Conservation (phyloP, 2,113 vertebrate species). For the Aix galericulata region DNA sequence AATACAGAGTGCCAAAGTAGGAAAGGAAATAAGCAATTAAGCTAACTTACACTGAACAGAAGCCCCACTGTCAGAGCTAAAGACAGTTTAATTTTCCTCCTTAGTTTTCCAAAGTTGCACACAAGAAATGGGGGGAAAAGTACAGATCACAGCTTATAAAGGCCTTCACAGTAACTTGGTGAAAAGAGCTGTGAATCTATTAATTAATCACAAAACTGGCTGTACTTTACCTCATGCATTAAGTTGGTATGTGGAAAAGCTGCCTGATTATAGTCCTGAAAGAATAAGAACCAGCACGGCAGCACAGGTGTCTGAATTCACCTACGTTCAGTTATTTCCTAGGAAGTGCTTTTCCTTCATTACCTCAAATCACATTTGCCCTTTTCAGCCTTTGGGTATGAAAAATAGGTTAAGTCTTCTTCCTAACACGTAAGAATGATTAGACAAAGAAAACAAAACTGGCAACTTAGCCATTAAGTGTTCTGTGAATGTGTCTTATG, state of each 20-base stretch:
- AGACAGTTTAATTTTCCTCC: not conserved
- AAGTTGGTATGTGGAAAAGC: not conserved
- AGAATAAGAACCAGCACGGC: not conserved
- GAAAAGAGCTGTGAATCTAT: constrained; percentile 8
- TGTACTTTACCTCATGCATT: not conserved
- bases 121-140: not conserved
- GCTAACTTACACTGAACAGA: constrained; percentile 64
- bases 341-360: not conserved
- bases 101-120: constrained; percentile 12
- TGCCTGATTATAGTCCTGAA: not conserved
- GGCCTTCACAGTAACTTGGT: constrained; percentile 6
- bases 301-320: not conserved
- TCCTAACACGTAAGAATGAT: not conserved
- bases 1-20: constrained; percentile 43
- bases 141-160: not conserved
- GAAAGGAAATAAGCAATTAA: constrained; percentile 69
- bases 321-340: not conserved
- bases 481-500: not conserved
- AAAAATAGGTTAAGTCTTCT: not conserved
- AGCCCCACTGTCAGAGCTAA: constrained; percentile 44
- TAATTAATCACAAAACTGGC: constrained; percentile 39
- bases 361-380: not conserved
- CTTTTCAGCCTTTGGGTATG: not conserved
- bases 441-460: not conserved
- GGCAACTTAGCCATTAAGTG: not conserved